Base-by-base conservation (phyloP, 1,140 invertebrate species). In the Fragariocoptes setiger region DNA sequence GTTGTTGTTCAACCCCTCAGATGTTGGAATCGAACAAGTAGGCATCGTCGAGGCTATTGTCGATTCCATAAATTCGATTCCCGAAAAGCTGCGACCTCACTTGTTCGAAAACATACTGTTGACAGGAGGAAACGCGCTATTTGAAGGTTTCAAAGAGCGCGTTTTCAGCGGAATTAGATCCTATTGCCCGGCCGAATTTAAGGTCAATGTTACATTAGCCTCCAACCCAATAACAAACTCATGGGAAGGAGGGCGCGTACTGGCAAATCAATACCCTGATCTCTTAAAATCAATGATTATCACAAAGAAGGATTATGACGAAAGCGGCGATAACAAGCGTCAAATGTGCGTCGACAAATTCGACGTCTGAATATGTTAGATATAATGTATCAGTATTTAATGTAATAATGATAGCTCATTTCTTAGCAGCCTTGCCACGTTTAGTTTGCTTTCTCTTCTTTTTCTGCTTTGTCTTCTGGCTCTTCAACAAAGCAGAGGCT, bases 21-120 rank as follows among this genome's bases (percentile, higher is more conserved):
- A 95, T 62, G 72, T 97, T 41, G 83, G 83, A 2, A 77, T 97
- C 39, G 65, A 71, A 37, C 76, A 88, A 59, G 83, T 86, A 70
- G 92, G 90, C 4, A 75, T 99, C 46, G 62, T 75, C 1, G 86
- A 97, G 63, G 72, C 76, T 13, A 71, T 94, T 37, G 66, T 74
- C 21, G 62, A 77, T 50, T 66, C 67, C 8, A 66, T 86, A 17
- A 44, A 39, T 38, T 42, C 48, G 38, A 39, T 21, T 40, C 37
- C 51, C 52, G 20, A 52, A 59, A 69, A 78, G 52, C 66, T 75
- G 41, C 72, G 70, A 52, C 69, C 74, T n/a, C 71, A 74, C 58
- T 62, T 90, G 39, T 67, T 75, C 31, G 68, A 69, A 18, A 94
- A 95, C 57, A 82, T 97, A 46, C 53, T 94, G 21, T 60, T 94